These are phyloP conservation scores for Sweltsa coloradensis DNA, from an alignment of 1,140 invertebrate species.

Conservation along the genomic window DNA sequence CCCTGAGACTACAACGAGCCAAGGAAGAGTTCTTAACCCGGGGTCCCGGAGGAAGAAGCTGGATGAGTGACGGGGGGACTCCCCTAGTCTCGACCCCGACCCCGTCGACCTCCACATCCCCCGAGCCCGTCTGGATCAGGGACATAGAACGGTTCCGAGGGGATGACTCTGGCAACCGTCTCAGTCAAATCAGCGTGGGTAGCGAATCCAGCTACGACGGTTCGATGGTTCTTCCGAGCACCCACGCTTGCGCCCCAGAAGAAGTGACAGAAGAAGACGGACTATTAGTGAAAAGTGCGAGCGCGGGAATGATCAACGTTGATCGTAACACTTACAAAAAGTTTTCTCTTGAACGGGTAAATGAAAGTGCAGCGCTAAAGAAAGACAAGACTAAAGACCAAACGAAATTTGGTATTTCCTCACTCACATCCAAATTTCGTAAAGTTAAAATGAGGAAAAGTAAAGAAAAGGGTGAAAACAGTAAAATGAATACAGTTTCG, in stretches of 20 bases:
- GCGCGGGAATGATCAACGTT: slow-evolving; percentile 56
- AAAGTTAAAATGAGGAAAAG: slow-evolving; percentile 35
- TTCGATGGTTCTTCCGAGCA: background rate
- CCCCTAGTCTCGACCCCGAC: slow-evolving; percentile 20
- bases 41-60: slow-evolving; percentile 10
- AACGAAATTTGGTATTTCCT: slow-evolving; percentile 44
- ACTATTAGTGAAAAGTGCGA: slow-evolving; percentile 48
- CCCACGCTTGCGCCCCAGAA: background rate
- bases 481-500: slow-evolving; percentile 40
- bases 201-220: slow-evolving; percentile 37
- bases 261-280: slow-evolving; percentile 3
- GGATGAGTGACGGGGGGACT: slow-evolving; percentile 1
- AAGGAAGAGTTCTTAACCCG: slow-evolving; percentile 45
- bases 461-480: slow-evolving; percentile 28
- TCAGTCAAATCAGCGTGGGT: slow-evolving; percentile 41
- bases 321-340: slow-evolving; percentile 22
- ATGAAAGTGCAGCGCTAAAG: background rate
- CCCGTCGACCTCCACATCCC: slow-evolving; percentile 13
- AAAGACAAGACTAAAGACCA: too few species aligned
- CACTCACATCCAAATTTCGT: slow-evolving; percentile 48
- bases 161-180: slow-evolving; percentile 24
- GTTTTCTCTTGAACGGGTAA: background rate
- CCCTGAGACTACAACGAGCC: slow-evolving; percentile 41
- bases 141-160: slow-evolving; percentile 21
- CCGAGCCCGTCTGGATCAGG: background rate